phyloP scores from a whole-genome alignment of 2,113 vertebrate species.

The Marcusenius ussheri region DNA sequence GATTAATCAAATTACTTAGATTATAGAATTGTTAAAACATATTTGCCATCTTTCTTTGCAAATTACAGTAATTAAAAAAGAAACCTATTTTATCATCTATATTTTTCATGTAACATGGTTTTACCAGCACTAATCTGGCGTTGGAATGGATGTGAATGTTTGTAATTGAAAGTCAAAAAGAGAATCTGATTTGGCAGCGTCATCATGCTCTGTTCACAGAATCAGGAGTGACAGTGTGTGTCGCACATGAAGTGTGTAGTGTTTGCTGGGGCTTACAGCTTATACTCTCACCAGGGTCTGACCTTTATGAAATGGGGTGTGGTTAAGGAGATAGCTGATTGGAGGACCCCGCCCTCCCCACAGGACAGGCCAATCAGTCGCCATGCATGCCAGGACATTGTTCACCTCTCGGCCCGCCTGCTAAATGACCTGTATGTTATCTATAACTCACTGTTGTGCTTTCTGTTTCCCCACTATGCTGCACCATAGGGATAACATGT shows the following conservation, averaged over 20 bases:
- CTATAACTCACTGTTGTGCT: conserved; percentile 70
- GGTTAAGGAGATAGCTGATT: not conserved
- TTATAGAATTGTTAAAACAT: no score
- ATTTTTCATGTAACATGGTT: not conserved
- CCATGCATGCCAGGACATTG: conserved; percentile 23
- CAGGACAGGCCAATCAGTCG: not conserved
- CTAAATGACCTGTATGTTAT: conserved; percentile 40
- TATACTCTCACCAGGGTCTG: not conserved
- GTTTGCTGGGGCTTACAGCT: not conserved
- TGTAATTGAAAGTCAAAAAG: not conserved
- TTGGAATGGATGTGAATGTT: not conserved
- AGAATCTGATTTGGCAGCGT: conserved; percentile 12
- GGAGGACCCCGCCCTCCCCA: not conserved
- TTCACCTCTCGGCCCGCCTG: conserved; percentile 22
- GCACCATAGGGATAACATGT: conserved; percentile 87
- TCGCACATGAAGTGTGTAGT: not conserved
- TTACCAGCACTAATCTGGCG: not conserved
- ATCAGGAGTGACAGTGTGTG: not conserved
- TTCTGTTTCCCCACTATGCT: conserved; percentile 79
- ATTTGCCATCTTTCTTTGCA: not conserved
- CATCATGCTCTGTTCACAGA: not conserved
- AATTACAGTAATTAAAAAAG: not conserved
- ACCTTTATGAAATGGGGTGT: not conserved
- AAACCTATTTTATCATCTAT: not conserved
- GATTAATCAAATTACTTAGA: not conserved